Base-by-base conservation (phyloP, 2,113 vertebrate genomes). In the Pollimyrus isidori region DNA sequence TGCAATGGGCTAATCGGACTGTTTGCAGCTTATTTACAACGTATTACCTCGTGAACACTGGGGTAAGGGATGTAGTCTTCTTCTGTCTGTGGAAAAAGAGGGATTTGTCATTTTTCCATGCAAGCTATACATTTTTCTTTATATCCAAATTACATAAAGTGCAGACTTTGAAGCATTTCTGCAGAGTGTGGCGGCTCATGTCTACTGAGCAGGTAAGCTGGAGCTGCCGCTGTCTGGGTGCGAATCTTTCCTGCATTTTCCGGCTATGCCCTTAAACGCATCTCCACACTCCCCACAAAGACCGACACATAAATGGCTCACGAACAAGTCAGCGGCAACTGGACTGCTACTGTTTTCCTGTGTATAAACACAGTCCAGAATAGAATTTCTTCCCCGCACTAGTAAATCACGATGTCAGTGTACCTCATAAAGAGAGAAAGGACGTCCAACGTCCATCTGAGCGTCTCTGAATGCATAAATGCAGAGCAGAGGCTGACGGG, bases 61-160 rank as follows among this genome's bases (percentile, higher is more conserved):
- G 98, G 98, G 90, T 99, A 99, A 1, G 98, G 98, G 92, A 99
- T 99, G 88, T 99, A 99, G 92, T 99, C 98, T 91, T 99, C 98
- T 94, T 99, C 96, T 0, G 96, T 97, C 96, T 97, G 94, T 46
- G 91, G 26, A 19, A 92, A 91, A 1, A 94, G 86, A 93, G 87
- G 11, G 87, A 7, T 87, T 50, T 23, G 15, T 76, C 26, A 84
- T 42, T 23, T 62, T 23, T 42, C 3, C 45, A n/a, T 23, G 19
- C 35, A 80, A 46, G 56, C 19, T 42, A 56, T 53, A 23, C 5
- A 21, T 26, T 49, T 45, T 50, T 45, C 6, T 10, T 56, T 45
- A 39, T 39, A 82, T 42, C 21, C 48, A 56, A 83, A 82, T 7
- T 56, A 48, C n/a, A 39, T 35, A 56, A 30, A 30, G 13, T 9